phyloP scores from a whole-genome alignment of 2,888 invertebrate genomes.

The Macaria liturata region DNA sequence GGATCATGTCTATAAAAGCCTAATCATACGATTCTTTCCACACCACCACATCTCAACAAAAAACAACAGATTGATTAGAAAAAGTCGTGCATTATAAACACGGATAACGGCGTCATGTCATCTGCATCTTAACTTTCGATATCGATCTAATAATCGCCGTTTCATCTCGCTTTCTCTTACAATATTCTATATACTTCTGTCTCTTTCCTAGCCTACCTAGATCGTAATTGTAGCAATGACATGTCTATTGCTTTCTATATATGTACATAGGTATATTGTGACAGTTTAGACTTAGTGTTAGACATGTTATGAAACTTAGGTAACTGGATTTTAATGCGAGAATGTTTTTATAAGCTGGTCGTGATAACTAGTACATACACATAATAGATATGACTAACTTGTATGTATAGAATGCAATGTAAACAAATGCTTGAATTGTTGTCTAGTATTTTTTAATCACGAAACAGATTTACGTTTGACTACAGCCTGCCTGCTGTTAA shows the following conservation, averaged over 20 bases:
- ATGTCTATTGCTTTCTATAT: slow-evolving; percentile 36
- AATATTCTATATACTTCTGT: slow-evolving; percentile 21
- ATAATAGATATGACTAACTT: too few relatives aligned
- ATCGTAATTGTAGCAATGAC: slow-evolving; percentile 31
- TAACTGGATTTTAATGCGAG: slow-evolving; percentile 1
- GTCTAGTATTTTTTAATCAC: too few relatives aligned
- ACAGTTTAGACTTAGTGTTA: slow-evolving; percentile 8
- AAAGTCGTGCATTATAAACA: slow-evolving; percentile 48
- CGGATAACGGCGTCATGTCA: slow-evolving; percentile 54
- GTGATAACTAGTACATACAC: too few relatives aligned
- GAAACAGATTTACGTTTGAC: too few relatives aligned
- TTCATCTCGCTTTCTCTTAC: slow-evolving; percentile 18
- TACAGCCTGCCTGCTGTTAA: too few relatives aligned
- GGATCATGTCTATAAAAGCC: too few relatives aligned
- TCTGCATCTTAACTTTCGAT: slow-evolving; percentile 66
- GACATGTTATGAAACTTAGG: slow-evolving; percentile 18
- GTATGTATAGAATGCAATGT: too few relatives aligned
- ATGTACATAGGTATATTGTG: slow-evolving; percentile 14
- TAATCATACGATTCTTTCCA: neutral
- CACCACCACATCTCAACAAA: neutral
- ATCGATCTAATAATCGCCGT: slow-evolving; percentile 52
- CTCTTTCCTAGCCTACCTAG: slow-evolving; percentile 31
- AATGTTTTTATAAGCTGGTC: too few relatives aligned
- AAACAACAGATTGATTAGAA: neutral
- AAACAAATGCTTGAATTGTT: too few relatives aligned